Conservation (phyloP, 2,797 vertebrate genomes). For the Sebastes taczanowskii region DNA sequence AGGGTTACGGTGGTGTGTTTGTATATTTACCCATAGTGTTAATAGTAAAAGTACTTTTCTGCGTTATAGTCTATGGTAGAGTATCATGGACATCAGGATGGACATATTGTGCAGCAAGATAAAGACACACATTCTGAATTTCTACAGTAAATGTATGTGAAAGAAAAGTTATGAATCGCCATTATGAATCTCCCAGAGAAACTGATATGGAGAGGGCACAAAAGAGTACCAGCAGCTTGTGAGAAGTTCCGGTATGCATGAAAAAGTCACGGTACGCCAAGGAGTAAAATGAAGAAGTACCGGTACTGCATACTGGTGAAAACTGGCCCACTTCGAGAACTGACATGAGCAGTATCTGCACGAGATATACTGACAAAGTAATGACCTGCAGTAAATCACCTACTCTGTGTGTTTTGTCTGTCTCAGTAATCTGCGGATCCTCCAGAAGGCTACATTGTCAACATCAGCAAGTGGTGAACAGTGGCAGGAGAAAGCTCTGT, state of each 20-base stretch:
- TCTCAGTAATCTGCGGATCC: slow-evolving; percentile 93
- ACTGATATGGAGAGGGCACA: neutral
- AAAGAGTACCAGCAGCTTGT: neutral
- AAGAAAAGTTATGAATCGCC: neutral
- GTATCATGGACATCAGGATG: neutral
- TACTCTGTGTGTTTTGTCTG: slow-evolving; percentile 23
- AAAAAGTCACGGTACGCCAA: no score
- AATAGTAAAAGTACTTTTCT: neutral
- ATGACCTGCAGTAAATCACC: neutral
- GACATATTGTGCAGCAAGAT: neutral
- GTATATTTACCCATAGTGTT: neutral
- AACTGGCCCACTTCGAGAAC: no score
- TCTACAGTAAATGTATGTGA: neutral
- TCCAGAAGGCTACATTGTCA: slow-evolving; percentile 87
- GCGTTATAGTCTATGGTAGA: neutral
- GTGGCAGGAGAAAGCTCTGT: slow-evolving; percentile 96
- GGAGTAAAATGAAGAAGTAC: no score
- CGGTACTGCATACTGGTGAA: no score
- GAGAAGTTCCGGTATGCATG: neutral
- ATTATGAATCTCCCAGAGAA: neutral
- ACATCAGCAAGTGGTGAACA: slow-evolving; percentile 82
- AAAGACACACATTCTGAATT: neutral
- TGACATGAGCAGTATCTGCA: neutral
- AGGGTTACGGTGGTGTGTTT: neutral
- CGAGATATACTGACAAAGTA: neutral